Evolutionary conservation across 2,113 vertebrate species (phyloP).

Genomic region (Elaphurus davidianus): DNA sequence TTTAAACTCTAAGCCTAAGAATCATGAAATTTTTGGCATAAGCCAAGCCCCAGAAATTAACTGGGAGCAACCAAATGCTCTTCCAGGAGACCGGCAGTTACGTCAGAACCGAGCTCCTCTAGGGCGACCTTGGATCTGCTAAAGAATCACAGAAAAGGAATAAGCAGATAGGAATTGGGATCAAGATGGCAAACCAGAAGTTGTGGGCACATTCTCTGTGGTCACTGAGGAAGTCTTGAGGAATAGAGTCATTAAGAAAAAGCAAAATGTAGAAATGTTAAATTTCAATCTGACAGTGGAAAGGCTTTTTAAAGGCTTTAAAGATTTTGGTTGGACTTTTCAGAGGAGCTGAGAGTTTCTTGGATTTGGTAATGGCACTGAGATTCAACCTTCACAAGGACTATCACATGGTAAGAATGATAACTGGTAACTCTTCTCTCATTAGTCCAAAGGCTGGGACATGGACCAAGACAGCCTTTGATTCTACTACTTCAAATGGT

Average conservation of each 20-base stretch:
- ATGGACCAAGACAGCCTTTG: slow-evolving; percentile 71
- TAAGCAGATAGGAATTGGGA: background rate
- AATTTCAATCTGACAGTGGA: slow-evolving; percentile 80
- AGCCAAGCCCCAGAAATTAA: background rate
- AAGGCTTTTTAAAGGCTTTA: slow-evolving; percentile 90
- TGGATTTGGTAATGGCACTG: slow-evolving; percentile 84
- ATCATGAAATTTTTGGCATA: background rate
- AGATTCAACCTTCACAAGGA: slow-evolving; percentile 79
- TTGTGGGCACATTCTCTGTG: slow-evolving; percentile 79
- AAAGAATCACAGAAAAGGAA: background rate
- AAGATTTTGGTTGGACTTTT: slow-evolving; percentile 83
- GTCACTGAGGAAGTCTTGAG: slow-evolving; percentile 91
- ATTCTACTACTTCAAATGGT: slow-evolving; percentile 80
- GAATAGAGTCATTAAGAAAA: slow-evolving; percentile 89
- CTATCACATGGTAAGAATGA: slow-evolving; percentile 86
- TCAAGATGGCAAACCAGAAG: background rate
- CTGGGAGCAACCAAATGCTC: background rate
- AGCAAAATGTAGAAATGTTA: slow-evolving; percentile 84
- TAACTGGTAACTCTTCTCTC: slow-evolving; percentile 70
- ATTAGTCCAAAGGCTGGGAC: slow-evolving; percentile 70
- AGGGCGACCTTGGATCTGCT: background rate
- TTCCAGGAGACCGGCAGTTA: background rate
- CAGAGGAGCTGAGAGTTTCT: slow-evolving; percentile 71
- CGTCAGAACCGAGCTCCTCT: background rate
- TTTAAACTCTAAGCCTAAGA: background rate